A percentile compares a stretch with the other conserved stretches of the same genome.
phyloP scores from a whole-genome alignment of 2,113 vertebrate species.

The Takifugu flavidus region DNA sequence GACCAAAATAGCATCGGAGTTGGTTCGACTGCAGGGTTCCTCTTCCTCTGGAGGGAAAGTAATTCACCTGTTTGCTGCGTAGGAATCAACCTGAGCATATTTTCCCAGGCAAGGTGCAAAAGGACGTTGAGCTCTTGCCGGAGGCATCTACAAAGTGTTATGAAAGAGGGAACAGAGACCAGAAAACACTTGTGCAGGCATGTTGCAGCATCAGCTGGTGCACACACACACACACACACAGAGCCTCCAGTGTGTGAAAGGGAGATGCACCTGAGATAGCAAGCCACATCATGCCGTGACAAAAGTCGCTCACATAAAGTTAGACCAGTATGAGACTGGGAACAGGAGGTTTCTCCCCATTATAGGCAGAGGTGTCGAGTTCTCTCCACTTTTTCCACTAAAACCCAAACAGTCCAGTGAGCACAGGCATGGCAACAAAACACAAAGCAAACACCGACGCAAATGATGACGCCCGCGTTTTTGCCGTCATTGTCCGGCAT shows the following conservation, averaged over 20 bases:
- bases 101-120: conserved; percentile 68
- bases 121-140: conserved; percentile 56
- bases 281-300: conserved; percentile 34
- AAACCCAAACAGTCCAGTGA: conserved; percentile 12
- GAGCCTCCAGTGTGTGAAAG: conserved; percentile 29
- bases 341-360: not conserved
- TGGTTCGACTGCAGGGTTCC: too few relatives aligned
- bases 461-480: conserved; percentile 23
- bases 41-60: not conserved
- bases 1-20: too few relatives aligned
- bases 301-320: conserved; percentile 19
- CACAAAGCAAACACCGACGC: conserved; percentile 38
- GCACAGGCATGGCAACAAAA: conserved; percentile 36
- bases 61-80: conserved; percentile 46
- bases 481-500: conserved; percentile 20
- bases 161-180: conserved; percentile 54
- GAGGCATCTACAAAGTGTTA: conserved; percentile 48
- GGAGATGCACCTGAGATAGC: conserved; percentile 8
- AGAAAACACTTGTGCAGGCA: conserved; percentile 50
- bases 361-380: conserved; percentile 18
- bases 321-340: not conserved
- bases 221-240: conserved; percentile 22
- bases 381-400: conserved; percentile 42
- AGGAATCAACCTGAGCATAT: conserved; percentile 58
- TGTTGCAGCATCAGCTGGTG: conserved; percentile 31